Percentiles rank a stretch among this genome's conserved stretches.
phyloP scores from a whole-genome alignment of 2,113 vertebrate genomes.

The Sardina pilchardus region DNA sequence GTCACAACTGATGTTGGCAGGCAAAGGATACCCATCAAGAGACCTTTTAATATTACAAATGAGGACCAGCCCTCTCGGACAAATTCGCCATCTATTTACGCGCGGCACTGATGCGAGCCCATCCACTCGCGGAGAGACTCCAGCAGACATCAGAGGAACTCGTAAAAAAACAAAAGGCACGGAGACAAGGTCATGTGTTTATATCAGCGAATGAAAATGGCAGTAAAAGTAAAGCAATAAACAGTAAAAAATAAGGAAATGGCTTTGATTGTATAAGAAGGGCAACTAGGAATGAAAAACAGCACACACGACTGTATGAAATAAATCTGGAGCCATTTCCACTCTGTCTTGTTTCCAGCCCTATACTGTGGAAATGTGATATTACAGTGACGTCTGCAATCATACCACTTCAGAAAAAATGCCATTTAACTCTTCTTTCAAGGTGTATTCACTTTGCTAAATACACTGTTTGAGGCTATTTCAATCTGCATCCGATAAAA shows the following conservation, averaged over 20 bases:
- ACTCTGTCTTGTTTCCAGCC: neutral
- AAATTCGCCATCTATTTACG: constrained; percentile 20
- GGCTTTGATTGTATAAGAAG: constrained; percentile 30
- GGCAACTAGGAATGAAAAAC: constrained; percentile 3
- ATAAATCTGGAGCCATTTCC: neutral
- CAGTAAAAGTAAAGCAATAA: constrained; percentile 42
- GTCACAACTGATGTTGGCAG: constrained; percentile 37
- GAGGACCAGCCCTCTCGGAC: constrained; percentile 28
- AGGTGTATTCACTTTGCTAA: constrained; percentile 41
- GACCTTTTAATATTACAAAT: constrained; percentile 47
- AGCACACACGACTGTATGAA: neutral
- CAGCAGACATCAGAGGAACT: constrained; percentile 7
- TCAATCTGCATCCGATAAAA: constrained; percentile 39
- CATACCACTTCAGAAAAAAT: constrained; percentile 38
- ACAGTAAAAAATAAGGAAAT: constrained; percentile 24
- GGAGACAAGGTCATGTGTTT: constrained; percentile 36
- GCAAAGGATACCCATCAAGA: constrained; percentile 36
- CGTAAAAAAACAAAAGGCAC: constrained; percentile 23
- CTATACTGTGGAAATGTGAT: neutral
- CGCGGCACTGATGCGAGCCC: constrained; percentile 10
- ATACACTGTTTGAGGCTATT: constrained; percentile 30
- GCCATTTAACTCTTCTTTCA: constrained; percentile 34
- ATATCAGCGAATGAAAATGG: constrained; percentile 36
- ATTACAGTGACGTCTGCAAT: constrained; percentile 20
- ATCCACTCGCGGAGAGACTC: constrained; percentile 11